Base-by-base conservation (phyloP, 1,140 invertebrate genomes). In the Heliconius eleuchia region DNA sequence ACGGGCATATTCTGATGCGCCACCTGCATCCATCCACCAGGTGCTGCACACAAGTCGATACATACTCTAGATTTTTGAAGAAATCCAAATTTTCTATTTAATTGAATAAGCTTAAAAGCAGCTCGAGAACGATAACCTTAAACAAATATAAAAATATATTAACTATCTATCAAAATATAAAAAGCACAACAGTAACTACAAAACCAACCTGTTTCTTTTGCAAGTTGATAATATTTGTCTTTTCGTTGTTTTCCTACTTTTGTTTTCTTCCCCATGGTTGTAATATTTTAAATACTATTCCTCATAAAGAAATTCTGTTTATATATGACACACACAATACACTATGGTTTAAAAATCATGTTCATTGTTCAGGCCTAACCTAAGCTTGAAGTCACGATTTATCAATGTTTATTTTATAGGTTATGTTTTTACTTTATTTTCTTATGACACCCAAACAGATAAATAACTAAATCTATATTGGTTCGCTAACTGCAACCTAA, bases 11-110 rank as follows among this genome's bases (percentile, higher is more conserved):
- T 98, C 91, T 99, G 97, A 87, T 98, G 97, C 66, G 99, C 99
- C n/a, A 99, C 99, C 95, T 99, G 99, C 96, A 99, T 98, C 99
- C 99, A 99, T 87, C 99, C 99, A 92, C 99, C 99, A 9, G 99
- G 99, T 9, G 99, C 99, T 27, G 99, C 99, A 95, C 99, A 99
- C 57, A 99, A 95, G 96, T 99, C 99, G 82, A 99, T 96, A 83
- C 99, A 98, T 95, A 99, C 98, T 96, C 98, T 96, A 13, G 99
- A 98, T 87, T 97, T 98, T 96, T 99, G 98, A 1, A 99, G 94
- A 95, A 99, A 99, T 79, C 99, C 98, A 95, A 98, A 99, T 91
- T 99, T 99, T 85, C 99, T 95, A 93, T 99, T 99, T 46, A 99
- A 91, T 91, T 99, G 99, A 79, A 99, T 98, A 82, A 99, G 96